Base-by-base conservation (phyloP, 2,888 invertebrate genomes). In the Cataglyphis albicans region DNA sequence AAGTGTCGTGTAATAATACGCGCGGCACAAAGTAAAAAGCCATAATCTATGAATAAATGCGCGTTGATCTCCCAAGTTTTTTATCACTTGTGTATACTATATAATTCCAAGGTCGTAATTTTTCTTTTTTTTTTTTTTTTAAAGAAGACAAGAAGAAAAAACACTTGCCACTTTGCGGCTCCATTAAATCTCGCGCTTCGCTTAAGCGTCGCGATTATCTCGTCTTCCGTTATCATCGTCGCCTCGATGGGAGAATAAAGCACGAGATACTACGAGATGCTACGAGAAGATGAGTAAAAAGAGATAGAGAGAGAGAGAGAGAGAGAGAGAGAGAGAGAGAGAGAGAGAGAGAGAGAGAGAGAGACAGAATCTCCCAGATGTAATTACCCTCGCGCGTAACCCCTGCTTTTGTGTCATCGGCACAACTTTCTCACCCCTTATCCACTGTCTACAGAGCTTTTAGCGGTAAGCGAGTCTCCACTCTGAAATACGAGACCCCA, bases 401-500 rank as follows among this genome's bases (percentile, higher is more conserved):
- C 29, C 61, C 32, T 7, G 25, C 52, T 52, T 65, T 84, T 81
- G 61, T 41, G 52, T 44, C 57, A 55, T 38, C 67, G 38, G 52
- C 25, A 73, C 63, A 80, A 82, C 67, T 86, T 84, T 78, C 18
- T 59, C 74, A 57, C 80, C 70, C 81, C 65, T 85, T 86, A 83
- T 86, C 81, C 81, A 52, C 32, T 81, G 86, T 81, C 83, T 81
- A 63, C 38, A 67, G 61, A 82, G 85, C 84, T 88, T 88, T 87
- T 81, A 89, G 74, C 68, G 65, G 65, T 52, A 82, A 88, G 59
- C 73, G 68, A 59, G 67, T 59, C 59, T 52, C 55, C 48, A 35
- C 48, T 44, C 35, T 84, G 88, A 89, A 87, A 89, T 67, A 84
- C 84, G 85, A 87, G 82, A 87, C 81, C 3, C 15, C 61, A 38